Base-by-base conservation (phyloP, 2,888 invertebrate genomes). In the Lithophane socia region DNA sequence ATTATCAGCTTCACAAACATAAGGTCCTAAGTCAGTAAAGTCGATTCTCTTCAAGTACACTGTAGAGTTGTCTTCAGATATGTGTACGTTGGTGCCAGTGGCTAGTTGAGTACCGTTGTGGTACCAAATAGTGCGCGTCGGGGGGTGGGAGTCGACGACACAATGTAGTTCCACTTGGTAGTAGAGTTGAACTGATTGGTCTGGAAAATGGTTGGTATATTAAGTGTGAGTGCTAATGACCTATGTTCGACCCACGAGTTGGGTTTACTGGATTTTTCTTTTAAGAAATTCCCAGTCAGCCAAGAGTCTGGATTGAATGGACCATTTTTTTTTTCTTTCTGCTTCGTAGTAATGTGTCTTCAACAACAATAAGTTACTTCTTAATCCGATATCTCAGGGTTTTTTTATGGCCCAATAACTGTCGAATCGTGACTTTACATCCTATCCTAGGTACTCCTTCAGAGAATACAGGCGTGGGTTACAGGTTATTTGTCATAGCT, bases 1-100 rank as follows among this genome's bases (percentile, higher is more conserved):
- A 90, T 97, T 97, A 56, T 94, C 93, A 1, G 97, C 97, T 58
- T 93, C 92, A 89, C 97, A 97, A 0, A 90, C 91, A 85, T 97
- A 97, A 21, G 91, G 87, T 0, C 97, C 97, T 4, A 96, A 82
- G 76, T 96, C 88, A 2, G 86, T 80, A 54, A 95, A 94, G 65
- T 93, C 92, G 2, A 95, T 91, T 70, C 89, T 92, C 42, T 90
- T 87, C 49, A 97, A 89, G 29, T 89, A 87, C 2, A 96, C 75
- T 2, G 90, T 90, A 0, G 88, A 85, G 8, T 87, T 88, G 58
- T 94, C 91, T 13, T 91, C 91, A 0, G 91, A 87, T 10, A 92
- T 42, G 0, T 91, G 83, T 3, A 92, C 82, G 54, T 92, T 92
- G 10, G 83, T 80, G 54, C 85, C 84, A 1, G 80, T 72, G 0